Evolutionary conservation across 2,888 invertebrate genomes (phyloP).

Genomic region (Thecocarcelia acutangulata): DNA sequence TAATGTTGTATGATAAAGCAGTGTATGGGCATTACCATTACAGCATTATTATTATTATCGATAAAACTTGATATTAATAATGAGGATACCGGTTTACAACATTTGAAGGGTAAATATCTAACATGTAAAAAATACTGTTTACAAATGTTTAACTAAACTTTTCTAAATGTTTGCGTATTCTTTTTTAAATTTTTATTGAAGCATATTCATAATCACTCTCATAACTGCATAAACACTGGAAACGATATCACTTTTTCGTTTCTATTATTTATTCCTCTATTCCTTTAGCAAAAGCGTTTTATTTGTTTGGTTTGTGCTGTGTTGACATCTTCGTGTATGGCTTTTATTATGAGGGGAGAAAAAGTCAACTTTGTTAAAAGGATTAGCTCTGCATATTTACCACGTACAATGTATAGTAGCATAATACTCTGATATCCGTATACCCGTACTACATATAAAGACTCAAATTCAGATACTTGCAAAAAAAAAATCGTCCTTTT

Average conservation of each 20-base stretch:
- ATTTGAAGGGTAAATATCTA: too few species aligned
- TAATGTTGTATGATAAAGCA: too few species aligned
- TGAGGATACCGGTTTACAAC: too few species aligned
- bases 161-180: background rate
- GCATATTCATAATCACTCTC: constrained; percentile 20
- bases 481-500: constrained; percentile 29
- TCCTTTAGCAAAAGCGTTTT: constrained; percentile 12
- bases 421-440: constrained; percentile 31
- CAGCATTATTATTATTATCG: too few species aligned
- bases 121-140: too few species aligned
- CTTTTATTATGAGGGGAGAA: constrained; percentile 52
- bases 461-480: constrained; percentile 1
- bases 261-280: background rate
- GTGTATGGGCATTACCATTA: too few species aligned
- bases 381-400: constrained; percentile 62
- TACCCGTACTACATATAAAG: background rate
- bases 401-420: constrained; percentile 35
- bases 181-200: constrained; percentile 3
- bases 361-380: constrained; percentile 67
- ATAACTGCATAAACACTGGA: constrained; percentile 22
- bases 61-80: too few species aligned
- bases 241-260: constrained; percentile 32
- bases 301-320: constrained; percentile 25
- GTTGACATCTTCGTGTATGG: constrained; percentile 59
- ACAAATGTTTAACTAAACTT: too few species aligned